Base-by-base conservation (phyloP, 2,888 invertebrate species). In the Hyppa rectilinea region DNA sequence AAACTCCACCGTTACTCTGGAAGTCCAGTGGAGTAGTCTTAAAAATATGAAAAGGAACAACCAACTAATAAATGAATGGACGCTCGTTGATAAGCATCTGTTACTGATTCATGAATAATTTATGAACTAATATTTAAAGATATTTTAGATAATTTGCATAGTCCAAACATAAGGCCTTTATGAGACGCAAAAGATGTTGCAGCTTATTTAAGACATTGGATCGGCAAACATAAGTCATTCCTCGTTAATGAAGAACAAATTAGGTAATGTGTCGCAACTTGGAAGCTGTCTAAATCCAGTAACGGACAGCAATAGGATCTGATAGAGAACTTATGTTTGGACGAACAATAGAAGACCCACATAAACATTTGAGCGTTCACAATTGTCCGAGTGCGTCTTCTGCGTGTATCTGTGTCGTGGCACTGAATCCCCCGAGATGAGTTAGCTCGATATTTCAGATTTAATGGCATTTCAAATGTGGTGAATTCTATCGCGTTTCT, bases 401-500 rank as follows among this genome's bases (percentile, higher is more conserved):
- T 40, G 53, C 29, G 4, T 14, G 5, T 31, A 17, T 3, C 45
- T 75, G 34, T n/a, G 20, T 14, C 2, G 23, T 50, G 75, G 0
- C 49, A 2, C 12, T 49, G 29, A 29, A 40, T 7, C 82, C 43
- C 65, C 9, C 4, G 82, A 60, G 66, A 63, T 47, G 65, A 50
- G 59, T 66, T 68, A 68, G 43, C 49, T 4, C 38, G 52, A 43
- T 56, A 63, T 75, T 60, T 49, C 59, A 74, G 65, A 64, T 74
- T 80, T 79, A 80, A 75, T 83, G 49, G 53, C 45, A 58, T 80
- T 75, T 68, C 50, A 67, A 75, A 75, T 55, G 71, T 71, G 64
- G 36, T 69, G 56, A 76, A 61, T 70, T 70, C 61, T n/a, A n/a
- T 76, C n/a, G 52, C 45, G 53, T 52, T 50, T 49, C 55, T 36